These are phyloP conservation scores for Eledona agricola DNA, from an alignment of 2,888 invertebrate species.

Conservation along the genomic window DNA sequence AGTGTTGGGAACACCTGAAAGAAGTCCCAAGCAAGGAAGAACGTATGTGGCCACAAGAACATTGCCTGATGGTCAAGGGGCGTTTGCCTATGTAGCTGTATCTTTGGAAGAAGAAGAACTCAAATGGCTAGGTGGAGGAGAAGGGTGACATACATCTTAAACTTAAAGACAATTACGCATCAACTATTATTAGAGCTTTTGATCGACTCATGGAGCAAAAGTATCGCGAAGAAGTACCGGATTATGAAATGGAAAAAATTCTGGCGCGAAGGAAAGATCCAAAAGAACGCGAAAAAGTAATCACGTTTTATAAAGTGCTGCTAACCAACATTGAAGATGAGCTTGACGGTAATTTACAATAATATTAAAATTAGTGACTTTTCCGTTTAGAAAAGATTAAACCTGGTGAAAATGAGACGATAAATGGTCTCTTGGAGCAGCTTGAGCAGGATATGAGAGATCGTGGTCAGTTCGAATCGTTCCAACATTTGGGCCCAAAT, in stretches of 20 bases:
- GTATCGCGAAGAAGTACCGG: conserved; percentile 53
- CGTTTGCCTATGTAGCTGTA: conserved; percentile 63
- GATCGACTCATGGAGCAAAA: conserved; percentile 52
- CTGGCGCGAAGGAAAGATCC: conserved; percentile 56
- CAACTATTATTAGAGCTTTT: too few species aligned
- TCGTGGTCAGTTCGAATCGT: conserved; percentile 51
- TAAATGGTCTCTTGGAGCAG: conserved; percentile 57
- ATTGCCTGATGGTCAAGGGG: conserved; percentile 61
- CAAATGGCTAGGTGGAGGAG: conserved; percentile 56
- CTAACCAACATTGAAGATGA: conserved; percentile 61
- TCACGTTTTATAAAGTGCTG: conserved; percentile 61
- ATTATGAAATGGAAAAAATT: conserved; percentile 59
- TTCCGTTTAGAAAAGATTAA: conserved; percentile 42
- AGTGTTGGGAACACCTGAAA: conserved; percentile 41
- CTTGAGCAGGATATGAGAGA: conserved; percentile 54
- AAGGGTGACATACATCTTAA: conserved; percentile 46
- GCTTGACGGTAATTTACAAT: conserved; percentile 54
- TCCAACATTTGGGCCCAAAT: conserved; percentile 49
- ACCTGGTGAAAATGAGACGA: conserved; percentile 53
- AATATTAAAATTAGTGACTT: not conserved
- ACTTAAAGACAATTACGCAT: too few species aligned
- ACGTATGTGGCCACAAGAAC: conserved; percentile 64
- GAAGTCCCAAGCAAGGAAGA: conserved; percentile 56
- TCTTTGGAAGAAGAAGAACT: conserved; percentile 60
- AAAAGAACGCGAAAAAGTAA: conserved; percentile 56